A percentile compares a stretch with the other conserved stretches of the same genome.
These are phyloP conservation scores for Zingel zingel DNA, from an alignment of 2,113 vertebrate genomes.

Conservation along the genomic window DNA sequence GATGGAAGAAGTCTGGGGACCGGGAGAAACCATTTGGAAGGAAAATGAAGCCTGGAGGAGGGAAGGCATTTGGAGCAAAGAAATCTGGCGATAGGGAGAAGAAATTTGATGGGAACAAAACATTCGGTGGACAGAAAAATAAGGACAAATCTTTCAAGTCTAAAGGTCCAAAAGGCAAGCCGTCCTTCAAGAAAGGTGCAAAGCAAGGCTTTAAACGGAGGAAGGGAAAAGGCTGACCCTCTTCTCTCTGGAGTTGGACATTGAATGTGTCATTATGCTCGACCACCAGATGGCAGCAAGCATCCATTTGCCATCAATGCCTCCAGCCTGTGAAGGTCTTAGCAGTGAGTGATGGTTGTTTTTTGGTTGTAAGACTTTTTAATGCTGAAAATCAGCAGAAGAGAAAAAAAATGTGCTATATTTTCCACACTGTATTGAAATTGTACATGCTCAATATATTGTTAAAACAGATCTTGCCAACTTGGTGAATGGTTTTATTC, in stretches of 20 bases:
- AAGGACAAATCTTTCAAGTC: conserved; percentile 63
- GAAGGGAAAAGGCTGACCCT: conserved; percentile 77
- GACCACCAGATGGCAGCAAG: conserved; percentile 47
- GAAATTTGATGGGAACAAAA: conserved; percentile 49
- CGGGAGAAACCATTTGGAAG: conserved; percentile 61
- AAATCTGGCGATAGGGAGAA: conserved; percentile 51
- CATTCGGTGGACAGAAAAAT: conserved; percentile 56
- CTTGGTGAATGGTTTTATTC: not conserved
- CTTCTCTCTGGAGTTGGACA: not conserved
- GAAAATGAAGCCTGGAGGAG: conserved; percentile 39
- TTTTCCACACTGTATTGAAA: conserved; percentile 30
- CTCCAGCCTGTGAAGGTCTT: no score
- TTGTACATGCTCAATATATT: conserved; percentile 38
- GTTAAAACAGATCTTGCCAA: not conserved
- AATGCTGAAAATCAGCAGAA: conserved; percentile 37
- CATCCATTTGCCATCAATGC: not conserved
- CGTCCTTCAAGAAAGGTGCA: conserved; percentile 59
- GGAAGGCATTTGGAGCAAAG: conserved; percentile 64
- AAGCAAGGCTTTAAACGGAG: conserved; percentile 79
- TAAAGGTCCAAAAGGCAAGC: conserved; percentile 70
- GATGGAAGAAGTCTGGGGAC: conserved; percentile 57
- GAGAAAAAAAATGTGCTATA: not conserved
- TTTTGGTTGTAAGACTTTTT: conserved; percentile 5
- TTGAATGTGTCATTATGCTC: not conserved
- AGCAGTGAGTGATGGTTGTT: not conserved